Evolutionary conservation across 2,113 vertebrate species (phyloP).

Genomic region (Pangasianodon gigas): DNA sequence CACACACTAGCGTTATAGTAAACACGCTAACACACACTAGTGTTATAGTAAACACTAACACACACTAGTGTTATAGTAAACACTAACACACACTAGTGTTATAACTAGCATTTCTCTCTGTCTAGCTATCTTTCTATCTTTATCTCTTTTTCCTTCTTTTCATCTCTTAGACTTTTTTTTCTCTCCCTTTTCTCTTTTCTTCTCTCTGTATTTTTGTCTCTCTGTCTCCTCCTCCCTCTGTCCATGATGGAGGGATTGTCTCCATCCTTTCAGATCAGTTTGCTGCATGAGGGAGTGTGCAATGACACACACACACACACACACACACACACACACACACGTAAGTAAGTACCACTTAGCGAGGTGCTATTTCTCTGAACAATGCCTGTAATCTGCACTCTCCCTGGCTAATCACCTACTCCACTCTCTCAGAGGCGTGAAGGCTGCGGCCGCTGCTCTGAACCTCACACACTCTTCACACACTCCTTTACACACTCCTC

Average conservation of each 20-base stretch:
- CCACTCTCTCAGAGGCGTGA: constrained; percentile 15
- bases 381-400: constrained; percentile 21
- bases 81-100: not conserved
- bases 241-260: not conserved
- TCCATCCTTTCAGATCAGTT: constrained; percentile 23
- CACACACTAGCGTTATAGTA: not conserved
- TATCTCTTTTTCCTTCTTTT: not conserved
- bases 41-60: not conserved
- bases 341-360: constrained; percentile 24
- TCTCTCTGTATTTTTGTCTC: not conserved
- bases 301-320: constrained; percentile 18
- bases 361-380: constrained; percentile 20
- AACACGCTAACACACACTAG: not conserved
- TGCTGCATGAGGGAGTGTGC: not conserved
- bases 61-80: not conserved
- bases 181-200: not conserved
- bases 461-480: constrained; percentile 26
- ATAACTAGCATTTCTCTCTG: not conserved
- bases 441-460: constrained; percentile 3
- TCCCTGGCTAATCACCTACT: constrained; percentile 22
- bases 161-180: not conserved
- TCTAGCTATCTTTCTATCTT: not conserved
- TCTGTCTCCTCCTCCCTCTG: not conserved
- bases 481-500: not conserved
- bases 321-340: constrained; percentile 24